A percentile compares a stretch with the other conserved stretches of the same genome.
phyloP scores from a whole-genome alignment of 2,888 invertebrate genomes.

The Teleogryllus oceanicus region DNA sequence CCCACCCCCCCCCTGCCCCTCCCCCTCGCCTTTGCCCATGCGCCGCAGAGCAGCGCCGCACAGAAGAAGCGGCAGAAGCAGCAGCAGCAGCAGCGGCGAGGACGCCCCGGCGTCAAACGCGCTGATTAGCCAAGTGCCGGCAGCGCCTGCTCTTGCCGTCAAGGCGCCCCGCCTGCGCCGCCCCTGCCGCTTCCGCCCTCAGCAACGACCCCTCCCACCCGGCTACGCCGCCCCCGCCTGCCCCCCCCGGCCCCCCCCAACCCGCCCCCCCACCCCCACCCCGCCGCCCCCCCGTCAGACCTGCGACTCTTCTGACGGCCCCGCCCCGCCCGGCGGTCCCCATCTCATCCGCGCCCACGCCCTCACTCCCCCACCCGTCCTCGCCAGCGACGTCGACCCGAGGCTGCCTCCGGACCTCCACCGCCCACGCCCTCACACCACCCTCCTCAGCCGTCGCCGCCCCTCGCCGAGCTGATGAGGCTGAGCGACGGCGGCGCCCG shows the following conservation, averaged over 20 bases:
- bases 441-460: background rate
- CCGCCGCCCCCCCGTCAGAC: background rate
- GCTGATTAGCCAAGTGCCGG: slow-evolving; percentile 18
- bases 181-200: background rate
- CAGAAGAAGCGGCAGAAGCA: background rate
- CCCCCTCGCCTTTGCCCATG: background rate
- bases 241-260: background rate
- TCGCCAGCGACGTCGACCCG: background rate
- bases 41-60: background rate
- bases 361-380: background rate
- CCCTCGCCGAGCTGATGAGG: background rate
- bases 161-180: background rate
- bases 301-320: too few relatives aligned
- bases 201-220: background rate
- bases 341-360: background rate
- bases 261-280: background rate
- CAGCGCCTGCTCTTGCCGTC: background rate
- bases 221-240: background rate
- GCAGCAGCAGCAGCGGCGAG: background rate
- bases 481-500: background rate
- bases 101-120: slow-evolving; percentile 1
- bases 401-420: background rate
- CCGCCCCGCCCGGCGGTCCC: background rate
- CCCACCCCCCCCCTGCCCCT: background rate
- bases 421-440: background rate